phyloP scores from a whole-genome alignment of 1,140 invertebrate genomes.

The Campodea augens region DNA sequence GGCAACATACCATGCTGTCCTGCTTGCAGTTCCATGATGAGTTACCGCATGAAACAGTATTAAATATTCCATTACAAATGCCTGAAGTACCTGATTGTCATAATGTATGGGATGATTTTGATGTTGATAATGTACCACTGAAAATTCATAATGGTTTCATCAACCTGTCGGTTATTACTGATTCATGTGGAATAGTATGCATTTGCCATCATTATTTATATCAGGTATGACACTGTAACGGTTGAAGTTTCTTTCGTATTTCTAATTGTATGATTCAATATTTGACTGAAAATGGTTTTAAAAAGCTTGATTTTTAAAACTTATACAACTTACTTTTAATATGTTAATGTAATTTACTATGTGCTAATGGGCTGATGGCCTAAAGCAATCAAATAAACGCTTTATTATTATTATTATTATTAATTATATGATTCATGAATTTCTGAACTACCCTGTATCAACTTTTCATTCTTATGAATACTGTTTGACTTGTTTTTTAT shows the following conservation, averaged over 20 bases:
- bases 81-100: constrained; percentile 40
- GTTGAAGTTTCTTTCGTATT: neutral
- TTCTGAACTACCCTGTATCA: constrained; percentile 1
- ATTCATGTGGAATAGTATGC: constrained; percentile 49
- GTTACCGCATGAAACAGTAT: constrained; percentile 60
- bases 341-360: too few species aligned
- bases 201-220: constrained; percentile 72
- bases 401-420: neutral
- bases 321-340: too few species aligned
- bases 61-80: constrained; percentile 64
- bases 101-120: constrained; percentile 37
- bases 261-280: neutral
- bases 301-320: too few species aligned
- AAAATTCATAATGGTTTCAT: constrained; percentile 58
- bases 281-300: too few species aligned
- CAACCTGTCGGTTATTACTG: constrained; percentile 54
- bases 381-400: too few species aligned
- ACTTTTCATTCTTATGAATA: too few species aligned
- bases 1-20: constrained; percentile 41
- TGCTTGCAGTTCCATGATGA: constrained; percentile 66
- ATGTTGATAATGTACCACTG: constrained; percentile 47
- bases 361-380: too few species aligned
- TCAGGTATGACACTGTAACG: constrained; percentile 25
- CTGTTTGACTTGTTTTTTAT: too few species aligned
- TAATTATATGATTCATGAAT: neutral